Evolutionary conservation across 30 jellyfish, hydroid and myxozoan species (phyloP), one percentile per base, ranked within the genome.

Genomic region (Aurelia sp.): DNA sequence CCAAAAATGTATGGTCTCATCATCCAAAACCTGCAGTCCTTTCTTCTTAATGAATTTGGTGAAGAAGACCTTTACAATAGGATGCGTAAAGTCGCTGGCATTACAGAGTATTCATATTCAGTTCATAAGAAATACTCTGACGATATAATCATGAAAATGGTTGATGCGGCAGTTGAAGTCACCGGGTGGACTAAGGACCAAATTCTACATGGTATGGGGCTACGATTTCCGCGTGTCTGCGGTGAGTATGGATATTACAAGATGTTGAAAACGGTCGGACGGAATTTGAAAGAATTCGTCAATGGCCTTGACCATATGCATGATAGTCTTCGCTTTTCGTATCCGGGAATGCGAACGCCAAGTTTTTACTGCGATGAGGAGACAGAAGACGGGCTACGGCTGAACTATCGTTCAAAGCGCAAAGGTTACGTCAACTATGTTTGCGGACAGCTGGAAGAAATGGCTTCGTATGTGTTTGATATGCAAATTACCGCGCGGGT

Each of bases 321-420:
- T 41, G 88, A 85, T 16, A 18, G 88, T 62, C 88, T 85, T 27
- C 83, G 94, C 1, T 85, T 71, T 69, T 73, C 88, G 23, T 85
- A 85, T 75, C 94, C 94, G 27, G 88, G 88, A 23, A 73, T 85
- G 88, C 87, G 80, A 18, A 35, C 94, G 58, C 94, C 94, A n/a
- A 73, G 88, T 21, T 85, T 85, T 40, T 85, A 73, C 47, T 73
- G 87, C 78, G 88, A 75, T 47, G 73, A 73, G 48, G 94, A 85
- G 30, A 60, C 94, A 47, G 78, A 53, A 47, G 71, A 66, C 62
- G 94, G 94, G 31, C 50, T 85, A 6, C 52, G 82, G 73, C 63
- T 85, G 75, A 85, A 85, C 40, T 85, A 85, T 47, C 94, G 94
- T 30, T 73, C 88, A 22, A 85, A 85, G 71, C 80, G 94, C 5